Percentiles rank a stretch among this genome's conserved stretches.
phyloP scores from a whole-genome alignment of 2,113 vertebrate genomes.

The Dermatemys mawii region DNA sequence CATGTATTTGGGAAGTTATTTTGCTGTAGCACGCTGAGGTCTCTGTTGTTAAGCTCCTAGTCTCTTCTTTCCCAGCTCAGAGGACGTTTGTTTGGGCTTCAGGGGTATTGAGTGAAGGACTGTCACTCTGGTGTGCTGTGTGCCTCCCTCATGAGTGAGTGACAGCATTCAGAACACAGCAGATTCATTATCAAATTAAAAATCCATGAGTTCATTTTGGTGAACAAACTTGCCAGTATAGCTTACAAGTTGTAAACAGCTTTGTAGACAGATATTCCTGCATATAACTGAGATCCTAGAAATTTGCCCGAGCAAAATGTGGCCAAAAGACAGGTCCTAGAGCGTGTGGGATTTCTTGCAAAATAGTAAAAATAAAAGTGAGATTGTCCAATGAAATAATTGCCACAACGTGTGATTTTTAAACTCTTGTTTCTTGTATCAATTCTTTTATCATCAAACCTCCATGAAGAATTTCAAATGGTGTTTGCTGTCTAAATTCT shows the following conservation, averaged over 20 bases:
- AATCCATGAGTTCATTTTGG: background rate
- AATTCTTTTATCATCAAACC: background rate
- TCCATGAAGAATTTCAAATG: background rate
- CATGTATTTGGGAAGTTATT: background rate
- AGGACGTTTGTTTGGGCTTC: background rate
- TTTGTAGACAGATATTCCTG: background rate
- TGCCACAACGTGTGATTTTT: background rate
- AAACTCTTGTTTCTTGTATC: background rate
- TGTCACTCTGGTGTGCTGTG: background rate
- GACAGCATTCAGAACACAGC: background rate
- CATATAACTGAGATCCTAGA: background rate
- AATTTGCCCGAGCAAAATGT: background rate
- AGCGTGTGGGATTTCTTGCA: background rate
- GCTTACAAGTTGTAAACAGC: background rate
- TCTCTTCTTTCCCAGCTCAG: background rate
- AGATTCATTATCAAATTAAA: background rate
- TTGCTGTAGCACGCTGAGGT: background rate
- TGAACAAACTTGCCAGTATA: background rate
- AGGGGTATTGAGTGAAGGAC: background rate
- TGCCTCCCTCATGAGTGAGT: background rate
- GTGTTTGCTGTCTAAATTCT: background rate
- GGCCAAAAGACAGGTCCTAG: background rate
- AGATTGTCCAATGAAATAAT: background rate
- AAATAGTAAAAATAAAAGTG: background rate
- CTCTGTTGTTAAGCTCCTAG: background rate